Conservation (phyloP, 2,797 vertebrate genomes). For the Artibeus jamaicensis region DNA sequence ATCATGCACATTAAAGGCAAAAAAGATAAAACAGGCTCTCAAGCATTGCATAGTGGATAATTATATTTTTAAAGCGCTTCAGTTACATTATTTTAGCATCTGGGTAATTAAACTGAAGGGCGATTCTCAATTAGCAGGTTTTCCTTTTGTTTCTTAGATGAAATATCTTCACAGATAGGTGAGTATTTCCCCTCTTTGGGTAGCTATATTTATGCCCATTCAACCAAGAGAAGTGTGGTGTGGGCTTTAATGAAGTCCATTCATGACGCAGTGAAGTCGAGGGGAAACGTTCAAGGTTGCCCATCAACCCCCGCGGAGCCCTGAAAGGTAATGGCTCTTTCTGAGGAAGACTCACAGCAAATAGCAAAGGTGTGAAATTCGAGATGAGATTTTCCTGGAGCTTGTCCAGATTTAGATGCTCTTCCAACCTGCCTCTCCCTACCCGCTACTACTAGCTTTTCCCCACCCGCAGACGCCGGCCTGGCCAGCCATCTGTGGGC, state of each 20-base stretch:
- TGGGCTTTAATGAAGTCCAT: conserved; percentile 67
- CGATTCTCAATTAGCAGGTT: conserved; percentile 76
- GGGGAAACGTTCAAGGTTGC: conserved; percentile 35
- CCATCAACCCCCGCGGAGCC: not conserved
- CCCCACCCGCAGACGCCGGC: conserved; percentile 71
- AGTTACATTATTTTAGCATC: conserved; percentile 76
- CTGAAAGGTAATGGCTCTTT: conserved; percentile 68
- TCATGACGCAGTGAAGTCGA: not conserved
- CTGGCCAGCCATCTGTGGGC: conserved; percentile 56
- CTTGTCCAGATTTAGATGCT: conserved; percentile 73
- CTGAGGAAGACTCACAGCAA: conserved; percentile 58
- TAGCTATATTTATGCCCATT: conserved; percentile 65
- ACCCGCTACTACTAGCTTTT: conserved; percentile 43
- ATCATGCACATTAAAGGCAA: conserved; percentile 72
- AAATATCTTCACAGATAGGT: conserved; percentile 68
- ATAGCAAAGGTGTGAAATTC: conserved; percentile 78
- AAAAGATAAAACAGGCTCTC: conserved; percentile 71
- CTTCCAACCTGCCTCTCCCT: conserved; percentile 42
- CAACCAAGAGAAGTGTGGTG: conserved; percentile 39
- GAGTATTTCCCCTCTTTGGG: conserved; percentile 55
- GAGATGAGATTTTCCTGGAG: conserved; percentile 75
- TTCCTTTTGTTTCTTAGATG: conserved; percentile 72
- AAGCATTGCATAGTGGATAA: conserved; percentile 69
- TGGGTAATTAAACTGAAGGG: conserved; percentile 77
- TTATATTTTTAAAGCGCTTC: conserved; percentile 75